Conservation (phyloP, 2,113 vertebrate species). For the Chelonoidis abingdonii region DNA sequence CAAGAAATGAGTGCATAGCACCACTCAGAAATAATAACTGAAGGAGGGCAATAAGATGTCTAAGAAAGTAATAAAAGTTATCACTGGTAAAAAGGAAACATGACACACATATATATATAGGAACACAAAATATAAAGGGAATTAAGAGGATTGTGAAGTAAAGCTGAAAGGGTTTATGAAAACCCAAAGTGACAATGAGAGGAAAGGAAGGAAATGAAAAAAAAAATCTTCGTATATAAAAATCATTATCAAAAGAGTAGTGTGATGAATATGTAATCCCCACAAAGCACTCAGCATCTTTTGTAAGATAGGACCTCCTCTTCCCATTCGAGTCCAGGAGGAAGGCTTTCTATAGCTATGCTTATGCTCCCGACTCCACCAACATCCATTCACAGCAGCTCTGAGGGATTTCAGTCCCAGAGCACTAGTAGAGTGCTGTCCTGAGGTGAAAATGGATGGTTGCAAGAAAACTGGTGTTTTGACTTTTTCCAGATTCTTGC, state of each 20-base stretch:
- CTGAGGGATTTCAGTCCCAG: not conserved
- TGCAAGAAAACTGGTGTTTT: no score
- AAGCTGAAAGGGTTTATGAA: not conserved
- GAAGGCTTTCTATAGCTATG: not conserved
- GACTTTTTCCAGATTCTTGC: no score
- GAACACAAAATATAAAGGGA: not conserved
- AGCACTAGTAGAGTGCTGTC: not conserved
- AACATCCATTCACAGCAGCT: not conserved
- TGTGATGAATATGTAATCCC: not conserved
- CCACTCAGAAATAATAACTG: not conserved
- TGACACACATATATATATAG: not conserved
- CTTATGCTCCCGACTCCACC: not conserved
- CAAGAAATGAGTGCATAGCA: not conserved
- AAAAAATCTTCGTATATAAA: not conserved
- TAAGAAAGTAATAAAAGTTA: not conserved
- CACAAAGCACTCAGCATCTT: not conserved
- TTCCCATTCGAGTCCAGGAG: not conserved
- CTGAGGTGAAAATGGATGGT: no score
- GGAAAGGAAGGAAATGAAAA: not conserved
- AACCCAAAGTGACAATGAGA: not conserved
- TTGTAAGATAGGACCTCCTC: not conserved
- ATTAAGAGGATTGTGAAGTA: not conserved
- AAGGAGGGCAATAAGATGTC: not conserved
- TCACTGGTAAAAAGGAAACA: not conserved
- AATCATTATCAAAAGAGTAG: not conserved